Evolutionary conservation across 2,888 invertebrate genomes (phyloP).

Genomic region (Eremobia ochroleuca): DNA sequence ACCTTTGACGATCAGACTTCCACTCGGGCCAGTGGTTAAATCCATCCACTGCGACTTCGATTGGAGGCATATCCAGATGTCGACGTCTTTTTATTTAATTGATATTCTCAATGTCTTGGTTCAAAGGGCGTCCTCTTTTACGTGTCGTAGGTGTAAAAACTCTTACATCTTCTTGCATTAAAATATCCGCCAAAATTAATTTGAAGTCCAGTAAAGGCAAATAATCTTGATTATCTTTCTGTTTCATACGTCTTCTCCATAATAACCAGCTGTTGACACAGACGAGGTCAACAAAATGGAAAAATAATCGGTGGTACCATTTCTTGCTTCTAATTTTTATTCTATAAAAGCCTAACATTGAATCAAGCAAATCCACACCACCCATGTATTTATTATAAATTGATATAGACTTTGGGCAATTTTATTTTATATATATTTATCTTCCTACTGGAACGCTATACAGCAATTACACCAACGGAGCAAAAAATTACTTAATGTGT

Average conservation of each 20-base stretch:
- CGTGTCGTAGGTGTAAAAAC: slow-evolving; percentile 7
- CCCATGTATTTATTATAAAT: no score
- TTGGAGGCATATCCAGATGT: slow-evolving; percentile 11
- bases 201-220: slow-evolving; percentile 16
- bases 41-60: slow-evolving; percentile 1
- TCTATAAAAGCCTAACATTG: slow-evolving; percentile 8
- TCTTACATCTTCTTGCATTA: slow-evolving; percentile 1
- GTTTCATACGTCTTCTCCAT: background rate
- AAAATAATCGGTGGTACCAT: slow-evolving; percentile 6
- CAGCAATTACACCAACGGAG: no score
- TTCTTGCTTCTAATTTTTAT: slow-evolving; percentile 8
- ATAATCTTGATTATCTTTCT: background rate
- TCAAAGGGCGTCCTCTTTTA: background rate
- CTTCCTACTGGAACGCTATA: no score
- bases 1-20: slow-evolving; percentile 4
- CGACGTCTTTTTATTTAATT: slow-evolving; percentile 6
- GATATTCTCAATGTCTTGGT: slow-evolving; percentile 8
- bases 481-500: no score
- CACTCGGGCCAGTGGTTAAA: slow-evolving; percentile 19
- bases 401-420: no score
- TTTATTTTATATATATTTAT: no score
- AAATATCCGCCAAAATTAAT: slow-evolving; percentile 9
- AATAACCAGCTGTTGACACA: background rate
- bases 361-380: slow-evolving; percentile 12
- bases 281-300: slow-evolving; percentile 6